These are phyloP conservation scores for Yasuhikotakia modesta DNA, from an alignment of 2,797 vertebrate genomes.

Conservation along the genomic window DNA sequence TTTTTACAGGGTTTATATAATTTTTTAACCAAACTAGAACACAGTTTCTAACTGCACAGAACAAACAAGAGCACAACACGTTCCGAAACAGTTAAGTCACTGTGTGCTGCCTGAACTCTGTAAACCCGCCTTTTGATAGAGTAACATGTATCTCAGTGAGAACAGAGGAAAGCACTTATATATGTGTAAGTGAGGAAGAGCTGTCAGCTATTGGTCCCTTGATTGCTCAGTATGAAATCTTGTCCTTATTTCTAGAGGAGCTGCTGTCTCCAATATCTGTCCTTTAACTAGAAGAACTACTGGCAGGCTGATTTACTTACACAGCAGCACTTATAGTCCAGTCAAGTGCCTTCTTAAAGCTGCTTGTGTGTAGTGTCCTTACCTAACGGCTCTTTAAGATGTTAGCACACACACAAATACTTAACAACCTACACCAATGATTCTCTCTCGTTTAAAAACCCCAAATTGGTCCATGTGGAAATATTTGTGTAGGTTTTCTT, in stretches of 20 bases:
- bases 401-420: conserved; percentile 39
- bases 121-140: conserved; percentile 49
- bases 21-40: neutral
- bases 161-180: conserved; percentile 76
- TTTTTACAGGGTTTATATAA: neutral
- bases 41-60: neutral
- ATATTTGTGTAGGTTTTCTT: too few species aligned
- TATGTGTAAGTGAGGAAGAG: conserved; percentile 36
- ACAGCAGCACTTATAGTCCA: neutral
- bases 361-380: conserved; percentile 21
- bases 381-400: conserved; percentile 42
- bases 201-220: conserved; percentile 31
- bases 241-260: conserved; percentile 45
- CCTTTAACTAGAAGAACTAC: conserved; percentile 53
- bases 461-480: neutral
- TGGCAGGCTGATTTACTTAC: conserved; percentile 36
- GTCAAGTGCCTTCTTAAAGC: conserved; percentile 29
- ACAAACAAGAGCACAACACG: neutral
- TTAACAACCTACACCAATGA: neutral
- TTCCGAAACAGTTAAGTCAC: conserved; percentile 5
- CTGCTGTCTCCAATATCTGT: conserved; percentile 44
- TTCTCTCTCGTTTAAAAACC: neutral
- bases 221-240: conserved; percentile 36
- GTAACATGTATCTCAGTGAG: conserved; percentile 68
- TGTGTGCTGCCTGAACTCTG: neutral